These are phyloP conservation scores for Vulpes ferrilata DNA, from an alignment of 2,113 vertebrate species.

Conservation along the genomic window DNA sequence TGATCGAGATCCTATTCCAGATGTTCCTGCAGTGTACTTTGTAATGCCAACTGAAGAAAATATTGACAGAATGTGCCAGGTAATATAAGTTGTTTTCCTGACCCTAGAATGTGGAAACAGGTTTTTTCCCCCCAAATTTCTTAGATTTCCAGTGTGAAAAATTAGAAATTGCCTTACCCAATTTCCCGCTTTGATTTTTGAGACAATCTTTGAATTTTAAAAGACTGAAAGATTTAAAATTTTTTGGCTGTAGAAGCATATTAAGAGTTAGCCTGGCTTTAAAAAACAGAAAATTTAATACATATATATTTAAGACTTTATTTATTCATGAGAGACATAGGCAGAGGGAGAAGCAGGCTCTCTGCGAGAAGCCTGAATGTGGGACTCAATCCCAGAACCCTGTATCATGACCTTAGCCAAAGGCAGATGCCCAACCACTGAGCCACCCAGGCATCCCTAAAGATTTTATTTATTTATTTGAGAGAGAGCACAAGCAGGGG, in stretches of 20 bases:
- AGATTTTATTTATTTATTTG: background rate
- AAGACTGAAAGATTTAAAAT: background rate
- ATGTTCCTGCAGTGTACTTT: constrained; percentile 98
- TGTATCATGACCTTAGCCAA: too few species aligned
- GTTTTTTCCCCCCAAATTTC: background rate
- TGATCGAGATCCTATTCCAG: constrained; percentile 98
- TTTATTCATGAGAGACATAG: background rate
- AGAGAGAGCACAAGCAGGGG: background rate
- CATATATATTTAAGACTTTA: background rate
- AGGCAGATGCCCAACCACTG: too few species aligned
- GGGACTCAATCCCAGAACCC: too few species aligned
- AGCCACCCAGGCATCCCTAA: too few species aligned
- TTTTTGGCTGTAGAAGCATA: background rate
- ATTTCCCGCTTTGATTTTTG: background rate
- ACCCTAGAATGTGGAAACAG: background rate
- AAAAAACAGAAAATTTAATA: background rate
- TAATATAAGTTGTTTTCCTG: constrained; percentile 78
- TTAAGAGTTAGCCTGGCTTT: background rate
- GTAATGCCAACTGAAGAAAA: constrained; percentile 99
- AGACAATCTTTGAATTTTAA: constrained; percentile 56
- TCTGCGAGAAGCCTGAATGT: too few species aligned
- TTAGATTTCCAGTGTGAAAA: background rate
- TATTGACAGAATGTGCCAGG: constrained; percentile 98
- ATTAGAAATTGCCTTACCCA: constrained; percentile 19
- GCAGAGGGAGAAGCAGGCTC: background rate